Evolutionary conservation across 2,113 vertebrate genomes (phyloP), one percentile per base, ranked within the genome.

Genomic region (Eulemur macaco): DNA sequence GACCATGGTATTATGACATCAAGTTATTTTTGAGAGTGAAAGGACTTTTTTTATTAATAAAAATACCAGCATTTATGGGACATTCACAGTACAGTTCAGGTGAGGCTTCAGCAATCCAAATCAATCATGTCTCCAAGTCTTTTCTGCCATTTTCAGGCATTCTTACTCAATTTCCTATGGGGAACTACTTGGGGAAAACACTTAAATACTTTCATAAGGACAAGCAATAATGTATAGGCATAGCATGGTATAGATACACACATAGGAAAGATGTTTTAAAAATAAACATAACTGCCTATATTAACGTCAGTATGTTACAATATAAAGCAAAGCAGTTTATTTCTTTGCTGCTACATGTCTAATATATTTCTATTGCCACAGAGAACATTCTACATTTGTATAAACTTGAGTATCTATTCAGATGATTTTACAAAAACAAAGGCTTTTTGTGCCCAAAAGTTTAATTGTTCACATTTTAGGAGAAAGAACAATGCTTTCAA

Each of bases 391-490:
- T 86, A 52, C 0, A 56, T 80, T 89, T 78, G 7, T 52, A n/a
- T 87, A 68, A 93, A 84, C 21, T 54, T 87, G 76, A 92, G 18
- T 83, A 90, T 34, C 9, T 25, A 69, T 82, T 95, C 60, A 92
- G 11, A 66, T 82, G 56, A 63, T 58, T 95, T 89, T 86, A 89
- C 14, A 78, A 78, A 96, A 94, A 27, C 47, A 77, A 89, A 58
- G 47, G 0, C 1, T 56, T 91, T 83, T 71, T 73, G 9, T 52
- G 31, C 8, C 45, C 71, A 47, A 52, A 85, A 39, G 18, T 80
- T 82, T 58, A 81, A 18, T 78, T 77, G 29, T 77, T 71, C 29
- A 76, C 21, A 86, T 63, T 76, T 89, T 81, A 92, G 42, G 71
- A 52, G 66, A 60, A 86, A 90, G 52, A 89, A 94, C 31, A 50